These are phyloP conservation scores for Maniola hyperantus DNA, from an alignment of 2,888 invertebrate species.

Conservation along the genomic window DNA sequence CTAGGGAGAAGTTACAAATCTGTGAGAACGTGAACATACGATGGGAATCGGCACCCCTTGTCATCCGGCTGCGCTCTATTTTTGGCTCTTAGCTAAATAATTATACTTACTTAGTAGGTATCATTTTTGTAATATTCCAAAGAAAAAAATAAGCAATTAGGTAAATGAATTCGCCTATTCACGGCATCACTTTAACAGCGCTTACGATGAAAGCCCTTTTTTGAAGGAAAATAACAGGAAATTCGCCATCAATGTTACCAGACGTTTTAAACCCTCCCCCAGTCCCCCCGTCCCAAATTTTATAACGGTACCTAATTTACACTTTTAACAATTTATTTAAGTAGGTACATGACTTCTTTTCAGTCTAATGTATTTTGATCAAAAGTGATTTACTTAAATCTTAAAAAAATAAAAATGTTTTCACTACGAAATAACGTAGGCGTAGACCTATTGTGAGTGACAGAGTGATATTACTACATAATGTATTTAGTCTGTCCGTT, in stretches of 20 bases:
- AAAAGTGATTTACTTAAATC: constrained; percentile 6
- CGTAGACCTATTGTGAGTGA: neutral
- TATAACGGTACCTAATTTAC: neutral
- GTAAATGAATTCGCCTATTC: constrained; percentile 5
- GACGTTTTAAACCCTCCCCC: neutral
- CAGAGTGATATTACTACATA: too few relatives aligned
- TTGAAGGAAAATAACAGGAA: constrained; percentile 16
- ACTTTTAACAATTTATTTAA: constrained; percentile 16
- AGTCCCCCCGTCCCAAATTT: neutral
- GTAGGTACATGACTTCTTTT: constrained; percentile 1
- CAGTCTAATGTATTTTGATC: constrained; percentile 6
- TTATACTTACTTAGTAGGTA: neutral
- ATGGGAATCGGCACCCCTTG: constrained; percentile 5
- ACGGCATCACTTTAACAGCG: constrained; percentile 10
- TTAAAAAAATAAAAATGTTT: neutral
- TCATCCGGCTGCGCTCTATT: constrained; percentile 14
- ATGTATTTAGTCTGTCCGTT: too few relatives aligned
- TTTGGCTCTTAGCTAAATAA: constrained; percentile 2
- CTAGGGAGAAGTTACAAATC: neutral
- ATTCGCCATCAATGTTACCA: constrained; percentile 1
- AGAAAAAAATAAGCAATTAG: neutral
- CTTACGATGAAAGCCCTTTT: constrained; percentile 5
- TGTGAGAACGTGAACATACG: neutral
- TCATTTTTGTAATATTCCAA: neutral
- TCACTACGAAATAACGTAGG: neutral